A percentile compares a stretch with the other conserved stretches of the same genome.
Conservation (phyloP, 2,797 vertebrate genomes). For the Chrysolophus pictus region DNA sequence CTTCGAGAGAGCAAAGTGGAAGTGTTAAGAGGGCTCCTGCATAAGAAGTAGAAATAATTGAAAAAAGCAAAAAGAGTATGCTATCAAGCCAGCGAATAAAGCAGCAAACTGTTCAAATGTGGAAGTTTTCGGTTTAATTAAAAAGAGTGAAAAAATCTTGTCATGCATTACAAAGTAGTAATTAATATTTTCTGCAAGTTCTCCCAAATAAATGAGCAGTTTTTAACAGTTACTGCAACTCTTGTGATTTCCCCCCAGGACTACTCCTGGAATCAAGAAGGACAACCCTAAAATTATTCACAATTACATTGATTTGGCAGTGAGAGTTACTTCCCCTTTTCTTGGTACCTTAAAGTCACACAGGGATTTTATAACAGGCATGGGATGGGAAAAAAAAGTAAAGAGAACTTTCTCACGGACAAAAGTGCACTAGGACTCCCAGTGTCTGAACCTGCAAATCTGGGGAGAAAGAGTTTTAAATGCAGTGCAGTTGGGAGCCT, state of each 20-base stretch:
- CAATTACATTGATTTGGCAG: neutral
- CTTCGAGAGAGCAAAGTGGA: slow-evolving; percentile 39
- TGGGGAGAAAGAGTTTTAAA: neutral
- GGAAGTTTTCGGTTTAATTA: slow-evolving; percentile 39
- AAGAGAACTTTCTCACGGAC: neutral
- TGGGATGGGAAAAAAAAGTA: fast-evolving
- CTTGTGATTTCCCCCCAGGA: neutral
- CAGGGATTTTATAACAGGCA: neutral
- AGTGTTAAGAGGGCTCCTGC: slow-evolving; percentile 23
- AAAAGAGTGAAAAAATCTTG: slow-evolving; percentile 1
- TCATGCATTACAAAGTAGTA: neutral
- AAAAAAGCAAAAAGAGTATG: neutral
- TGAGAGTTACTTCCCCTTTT: neutral
- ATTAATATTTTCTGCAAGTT: slow-evolving; percentile 32
- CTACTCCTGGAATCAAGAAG: neutral
- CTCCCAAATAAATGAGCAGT: neutral
- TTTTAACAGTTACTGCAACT: neutral
- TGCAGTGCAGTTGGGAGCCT: fast-evolving
- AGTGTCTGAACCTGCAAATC: neutral
- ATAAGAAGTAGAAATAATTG: slow-evolving; percentile 45
- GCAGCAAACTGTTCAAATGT: neutral
- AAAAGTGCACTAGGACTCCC: fast-evolving
- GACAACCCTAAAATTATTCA: neutral
- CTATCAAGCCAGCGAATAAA: neutral
- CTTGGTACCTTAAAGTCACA: neutral